Evolutionary conservation across 2,797 vertebrate species (phyloP).

Genomic region (Ptychobarbus kaznakovi): DNA sequence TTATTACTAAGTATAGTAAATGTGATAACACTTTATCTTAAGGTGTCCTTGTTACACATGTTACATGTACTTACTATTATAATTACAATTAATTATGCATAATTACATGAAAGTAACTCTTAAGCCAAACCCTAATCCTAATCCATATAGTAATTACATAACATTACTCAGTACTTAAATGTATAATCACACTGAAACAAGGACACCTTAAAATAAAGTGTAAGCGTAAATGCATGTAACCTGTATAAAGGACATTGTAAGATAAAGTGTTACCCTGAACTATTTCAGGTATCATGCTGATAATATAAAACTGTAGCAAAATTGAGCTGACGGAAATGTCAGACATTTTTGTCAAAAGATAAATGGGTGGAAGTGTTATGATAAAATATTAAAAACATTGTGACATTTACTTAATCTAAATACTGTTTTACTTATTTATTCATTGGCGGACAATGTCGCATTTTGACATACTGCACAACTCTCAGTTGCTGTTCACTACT

Average conservation of each 20-base stretch:
- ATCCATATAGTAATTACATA: not conserved
- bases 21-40: not conserved
- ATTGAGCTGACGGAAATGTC: not conserved
- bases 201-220: not conserved
- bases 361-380: not conserved
- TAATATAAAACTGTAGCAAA: not conserved
- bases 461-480: not conserved
- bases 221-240: no score
- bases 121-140: no score
- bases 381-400: not conserved
- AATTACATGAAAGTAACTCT: no score
- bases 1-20: not conserved
- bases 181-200: not conserved
- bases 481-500: not conserved
- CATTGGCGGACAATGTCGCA: slow-evolving; percentile 3
- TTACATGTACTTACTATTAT: not conserved
- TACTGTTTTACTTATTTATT: not conserved
- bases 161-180: not conserved
- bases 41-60: not conserved
- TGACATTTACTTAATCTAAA: slow-evolving; percentile 11
- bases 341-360: not conserved
- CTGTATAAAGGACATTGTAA: not conserved
- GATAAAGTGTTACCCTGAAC: not conserved
- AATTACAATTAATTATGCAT: not conserved
- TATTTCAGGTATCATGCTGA: not conserved